Base-by-base conservation (phyloP, 2,797 vertebrate species). In the Gallirallus australis region DNA sequence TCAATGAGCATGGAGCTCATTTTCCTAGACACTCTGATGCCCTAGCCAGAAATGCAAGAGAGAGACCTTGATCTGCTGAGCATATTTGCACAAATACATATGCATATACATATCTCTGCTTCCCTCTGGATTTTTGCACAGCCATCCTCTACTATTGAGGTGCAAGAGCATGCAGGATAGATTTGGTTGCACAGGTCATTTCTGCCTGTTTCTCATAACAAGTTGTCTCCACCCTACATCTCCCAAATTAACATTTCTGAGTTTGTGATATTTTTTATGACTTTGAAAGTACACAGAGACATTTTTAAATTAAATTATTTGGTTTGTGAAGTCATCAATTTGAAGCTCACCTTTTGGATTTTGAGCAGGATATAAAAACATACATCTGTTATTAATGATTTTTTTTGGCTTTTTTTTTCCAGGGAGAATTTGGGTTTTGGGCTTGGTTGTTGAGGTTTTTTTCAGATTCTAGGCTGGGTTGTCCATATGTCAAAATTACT, bases 391-490 rank as follows among this genome's bases (percentile, higher is more conserved):
- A 39, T 50, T 59, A 21, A 12, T 59, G 18, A 3, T 52, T 76
- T 77, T 42, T 35, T 52, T 76, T 76, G 20, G 3, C 7, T n/a
- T 47, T 27, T 27, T 23, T 75, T 60, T 33, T 56, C 0, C 19
- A 21, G 4, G 5, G 4, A 2, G 1, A 28, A 10, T 30, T 81
- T 73, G 3, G 3, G 0, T 6, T 6, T 17, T 59, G 37, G 5
- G 27, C 9, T 28, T 17, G 3, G 9, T 0, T 15, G 25, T 28
- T 27, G 25, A 15, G 25, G 25, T 63, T 63, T 81, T 81, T 59
- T 39, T 2, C 18, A 15, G 37, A 50, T 63, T 76, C 24, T 76
- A 66, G 61, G 1, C 25, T 60, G 17, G 5, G 4, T 60, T 86
- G 12, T 2, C 10, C 18, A 30, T 27, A 19, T 81, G 65, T 37